A percentile compares a stretch with the other conserved stretches of the same genome.
Evolutionary conservation across 2,797 vertebrate species (phyloP).

Genomic region (Syndactyla subalaris): DNA sequence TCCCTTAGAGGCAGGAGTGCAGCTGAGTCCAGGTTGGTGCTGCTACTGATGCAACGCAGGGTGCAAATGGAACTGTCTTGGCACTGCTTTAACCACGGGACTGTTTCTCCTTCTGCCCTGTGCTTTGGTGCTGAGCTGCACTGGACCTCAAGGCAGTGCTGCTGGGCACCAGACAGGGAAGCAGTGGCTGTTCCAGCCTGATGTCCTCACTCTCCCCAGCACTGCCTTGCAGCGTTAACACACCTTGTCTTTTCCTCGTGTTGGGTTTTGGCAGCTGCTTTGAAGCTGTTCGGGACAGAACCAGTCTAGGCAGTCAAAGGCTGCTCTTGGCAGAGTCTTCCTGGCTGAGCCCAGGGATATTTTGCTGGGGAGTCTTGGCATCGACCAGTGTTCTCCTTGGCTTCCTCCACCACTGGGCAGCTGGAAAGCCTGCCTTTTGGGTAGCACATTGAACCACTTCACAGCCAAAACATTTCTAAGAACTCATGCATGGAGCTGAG

Average conservation of each 20-base stretch:
- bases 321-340: slow-evolving; percentile 17
- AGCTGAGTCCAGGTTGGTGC: background rate
- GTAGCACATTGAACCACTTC: background rate
- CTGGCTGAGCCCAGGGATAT: background rate
- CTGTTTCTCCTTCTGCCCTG: background rate
- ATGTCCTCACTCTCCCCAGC: background rate
- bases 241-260: background rate
- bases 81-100: background rate
- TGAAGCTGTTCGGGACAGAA: slow-evolving; percentile 24
- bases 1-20: fast-evolving
- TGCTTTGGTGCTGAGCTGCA: background rate
- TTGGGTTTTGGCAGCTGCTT: slow-evolving; percentile 30
- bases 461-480: background rate
- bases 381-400: background rate
- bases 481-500: background rate
- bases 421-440: background rate
- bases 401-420: background rate
- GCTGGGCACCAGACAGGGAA: background rate
- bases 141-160: background rate
- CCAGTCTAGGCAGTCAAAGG: slow-evolving; percentile 30
- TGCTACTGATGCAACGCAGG: fast-evolving
- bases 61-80: background rate
- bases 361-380: background rate
- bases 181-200: background rate
- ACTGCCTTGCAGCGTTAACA: background rate